phyloP scores from a whole-genome alignment of 2,113 vertebrate species.

The Tetrao urogallus region DNA sequence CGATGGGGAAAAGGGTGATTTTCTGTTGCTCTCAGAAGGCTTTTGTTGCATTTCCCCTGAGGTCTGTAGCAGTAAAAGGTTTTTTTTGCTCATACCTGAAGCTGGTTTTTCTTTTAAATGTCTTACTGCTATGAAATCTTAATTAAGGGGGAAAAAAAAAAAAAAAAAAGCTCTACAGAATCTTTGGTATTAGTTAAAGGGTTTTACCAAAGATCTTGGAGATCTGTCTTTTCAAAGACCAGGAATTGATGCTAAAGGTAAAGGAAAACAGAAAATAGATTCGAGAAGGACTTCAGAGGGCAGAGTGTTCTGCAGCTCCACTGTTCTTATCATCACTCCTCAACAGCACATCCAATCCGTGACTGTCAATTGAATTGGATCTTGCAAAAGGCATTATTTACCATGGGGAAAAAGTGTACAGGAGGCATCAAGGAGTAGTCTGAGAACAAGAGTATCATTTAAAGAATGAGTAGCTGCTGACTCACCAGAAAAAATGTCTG shows the following conservation, averaged over 20 bases:
- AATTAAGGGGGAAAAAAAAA: background rate
- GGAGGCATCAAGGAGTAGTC: conserved; percentile 14
- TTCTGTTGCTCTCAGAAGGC: background rate
- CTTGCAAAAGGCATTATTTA: background rate
- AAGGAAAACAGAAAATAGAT: background rate
- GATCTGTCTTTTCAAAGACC: background rate
- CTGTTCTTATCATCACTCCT: background rate
- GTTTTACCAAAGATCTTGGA: background rate
- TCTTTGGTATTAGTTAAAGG: background rate
- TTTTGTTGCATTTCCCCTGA: background rate
- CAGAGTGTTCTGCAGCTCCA: background rate
- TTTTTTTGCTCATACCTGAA: background rate
- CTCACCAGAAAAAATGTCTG: conserved; percentile 19
- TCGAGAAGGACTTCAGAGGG: background rate
- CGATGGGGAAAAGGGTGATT: background rate
- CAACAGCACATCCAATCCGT: background rate
- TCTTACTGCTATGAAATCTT: background rate
- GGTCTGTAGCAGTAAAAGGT: background rate
- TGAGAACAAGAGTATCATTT: conserved; percentile 34
- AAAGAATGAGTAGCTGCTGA: conserved; percentile 51
- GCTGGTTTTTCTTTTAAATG: background rate
- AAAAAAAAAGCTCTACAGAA: background rate
- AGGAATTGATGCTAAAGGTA: background rate
- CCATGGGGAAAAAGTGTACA: background rate
- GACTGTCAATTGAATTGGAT: conserved; percentile 16